Conservation (phyloP, 2,113 vertebrate species). For the Sorex araneus region DNA sequence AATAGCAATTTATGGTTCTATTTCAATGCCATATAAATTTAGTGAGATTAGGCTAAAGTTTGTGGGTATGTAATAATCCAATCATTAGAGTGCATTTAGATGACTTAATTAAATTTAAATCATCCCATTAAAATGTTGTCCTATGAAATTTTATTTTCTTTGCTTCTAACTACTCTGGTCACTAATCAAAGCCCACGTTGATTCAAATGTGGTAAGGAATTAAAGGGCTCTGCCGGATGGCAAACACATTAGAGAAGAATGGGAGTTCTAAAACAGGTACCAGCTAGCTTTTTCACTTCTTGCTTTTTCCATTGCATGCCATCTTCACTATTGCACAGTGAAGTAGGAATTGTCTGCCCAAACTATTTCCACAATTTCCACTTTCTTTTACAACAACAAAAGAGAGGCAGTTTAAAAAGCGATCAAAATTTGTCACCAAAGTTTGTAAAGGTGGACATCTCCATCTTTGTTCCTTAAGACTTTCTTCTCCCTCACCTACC, state of each 20-base stretch:
- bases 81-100: slow-evolving; percentile 77
- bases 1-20: slow-evolving; percentile 86
- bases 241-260: slow-evolving; percentile 57
- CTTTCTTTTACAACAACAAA: neutral
- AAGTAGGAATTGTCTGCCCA: slow-evolving; percentile 31
- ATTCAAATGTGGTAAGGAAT: slow-evolving; percentile 43
- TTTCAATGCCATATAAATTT: slow-evolving; percentile 82
- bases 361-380: slow-evolving; percentile 63
- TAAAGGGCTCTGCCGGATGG: slow-evolving; percentile 57
- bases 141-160: slow-evolving; percentile 82
- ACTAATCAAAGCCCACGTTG: slow-evolving; percentile 80
- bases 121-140: slow-evolving; percentile 82
- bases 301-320: slow-evolving; percentile 50
- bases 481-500: neutral
- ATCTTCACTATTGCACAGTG: slow-evolving; percentile 4
- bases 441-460: neutral
- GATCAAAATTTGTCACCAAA: slow-evolving; percentile 1
- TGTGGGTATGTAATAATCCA: slow-evolving; percentile 74
- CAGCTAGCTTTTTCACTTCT: slow-evolving; percentile 71
- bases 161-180: slow-evolving; percentile 84
- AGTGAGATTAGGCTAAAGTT: slow-evolving; percentile 85
- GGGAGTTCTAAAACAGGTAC: slow-evolving; percentile 59
- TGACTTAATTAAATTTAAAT: slow-evolving; percentile 19
- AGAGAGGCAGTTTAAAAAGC: slow-evolving; percentile 54
- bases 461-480: neutral